These are phyloP conservation scores for Thereva nobilitata DNA, from an alignment of 2,888 invertebrate genomes.

Conservation along the genomic window DNA sequence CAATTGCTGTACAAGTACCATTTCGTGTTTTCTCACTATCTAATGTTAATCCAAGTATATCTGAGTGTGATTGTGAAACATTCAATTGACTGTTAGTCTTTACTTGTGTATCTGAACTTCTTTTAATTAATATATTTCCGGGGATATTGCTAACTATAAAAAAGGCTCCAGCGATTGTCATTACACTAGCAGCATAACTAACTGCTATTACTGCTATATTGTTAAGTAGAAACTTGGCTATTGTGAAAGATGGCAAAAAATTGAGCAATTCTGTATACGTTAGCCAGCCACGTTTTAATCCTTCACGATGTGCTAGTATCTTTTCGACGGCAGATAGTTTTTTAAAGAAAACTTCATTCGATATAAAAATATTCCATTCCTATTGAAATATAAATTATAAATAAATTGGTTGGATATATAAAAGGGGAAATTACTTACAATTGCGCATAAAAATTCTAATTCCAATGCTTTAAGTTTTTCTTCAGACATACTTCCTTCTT, in stretches of 20 bases:
- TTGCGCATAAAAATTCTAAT: slow-evolving; percentile 83
- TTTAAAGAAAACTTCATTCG: slow-evolving; percentile 73
- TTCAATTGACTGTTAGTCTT: neutral
- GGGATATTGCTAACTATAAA: slow-evolving; percentile 61
- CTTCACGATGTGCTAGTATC: slow-evolving; percentile 74
- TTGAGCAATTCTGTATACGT: slow-evolving; percentile 78
- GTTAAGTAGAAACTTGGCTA: slow-evolving; percentile 53
- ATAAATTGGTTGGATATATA: slow-evolving; percentile 30
- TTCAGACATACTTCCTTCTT: slow-evolving; percentile 74
- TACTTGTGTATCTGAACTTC: slow-evolving; percentile 13
- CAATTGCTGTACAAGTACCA: slow-evolving; percentile 46
- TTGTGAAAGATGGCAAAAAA: slow-evolving; percentile 53
- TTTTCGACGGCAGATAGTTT: slow-evolving; percentile 72
- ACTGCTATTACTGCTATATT: slow-evolving; percentile 54
- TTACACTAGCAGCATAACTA: slow-evolving; percentile 57
- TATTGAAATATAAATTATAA: slow-evolving; percentile 38
- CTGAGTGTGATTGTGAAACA: neutral
- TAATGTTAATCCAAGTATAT: neutral
- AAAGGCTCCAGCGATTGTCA: slow-evolving; percentile 58
- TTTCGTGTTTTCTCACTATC: slow-evolving; percentile 28
- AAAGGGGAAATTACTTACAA: slow-evolving; percentile 66
- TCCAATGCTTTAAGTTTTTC: slow-evolving; percentile 81
- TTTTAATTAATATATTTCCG: slow-evolving; percentile 56
- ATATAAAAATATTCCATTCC: slow-evolving; percentile 88
- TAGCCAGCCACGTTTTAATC: slow-evolving; percentile 74